Percentiles rank a stretch among this genome's conserved stretches.
phyloP scores from a whole-genome alignment of 2,888 invertebrate genomes.

The Spilosoma lubricipeda region DNA sequence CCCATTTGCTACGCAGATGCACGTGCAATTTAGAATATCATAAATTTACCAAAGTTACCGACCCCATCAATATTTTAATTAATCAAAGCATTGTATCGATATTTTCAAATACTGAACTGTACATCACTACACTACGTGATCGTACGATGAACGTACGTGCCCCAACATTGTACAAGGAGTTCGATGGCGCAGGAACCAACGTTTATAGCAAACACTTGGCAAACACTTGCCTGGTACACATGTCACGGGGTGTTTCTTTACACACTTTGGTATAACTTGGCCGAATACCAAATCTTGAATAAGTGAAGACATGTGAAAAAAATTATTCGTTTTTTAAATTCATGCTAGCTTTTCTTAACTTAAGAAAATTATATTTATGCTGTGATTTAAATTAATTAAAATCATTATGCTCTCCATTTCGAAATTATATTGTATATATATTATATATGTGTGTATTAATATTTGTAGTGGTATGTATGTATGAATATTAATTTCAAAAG shows the following conservation, averaged over 20 bases:
- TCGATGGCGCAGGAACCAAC: slow-evolving; percentile 31
- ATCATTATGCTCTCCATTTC: too few species aligned
- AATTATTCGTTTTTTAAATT: neutral
- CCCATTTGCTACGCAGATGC: too few species aligned
- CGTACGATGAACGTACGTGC: slow-evolving; percentile 43
- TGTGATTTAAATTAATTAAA: too few species aligned
- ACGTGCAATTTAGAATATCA: neutral
- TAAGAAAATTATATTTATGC: too few species aligned
- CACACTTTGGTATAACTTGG: slow-evolving; percentile 22
- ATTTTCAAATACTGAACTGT: slow-evolving; percentile 25
- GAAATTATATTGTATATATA: too few species aligned
- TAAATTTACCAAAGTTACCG: neutral
- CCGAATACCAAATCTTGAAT: slow-evolving; percentile 15
- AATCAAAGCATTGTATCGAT: slow-evolving; percentile 1
- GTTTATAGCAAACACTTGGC: slow-evolving; percentile 30
- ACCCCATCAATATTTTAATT: neutral
- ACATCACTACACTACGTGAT: slow-evolving; percentile 40
- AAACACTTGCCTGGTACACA: slow-evolving; percentile 23
- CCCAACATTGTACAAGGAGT: slow-evolving; percentile 40
- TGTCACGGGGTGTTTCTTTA: slow-evolving; percentile 23
- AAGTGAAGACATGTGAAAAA: neutral
- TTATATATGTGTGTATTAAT: too few species aligned
- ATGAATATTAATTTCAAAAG: too few species aligned
- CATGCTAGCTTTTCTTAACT: too few species aligned
- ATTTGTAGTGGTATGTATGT: too few species aligned